Evolutionary conservation across 2,113 vertebrate species (phyloP), one percentile per base, ranked within the genome.

Genomic region (Catharus fuscescens): DNA sequence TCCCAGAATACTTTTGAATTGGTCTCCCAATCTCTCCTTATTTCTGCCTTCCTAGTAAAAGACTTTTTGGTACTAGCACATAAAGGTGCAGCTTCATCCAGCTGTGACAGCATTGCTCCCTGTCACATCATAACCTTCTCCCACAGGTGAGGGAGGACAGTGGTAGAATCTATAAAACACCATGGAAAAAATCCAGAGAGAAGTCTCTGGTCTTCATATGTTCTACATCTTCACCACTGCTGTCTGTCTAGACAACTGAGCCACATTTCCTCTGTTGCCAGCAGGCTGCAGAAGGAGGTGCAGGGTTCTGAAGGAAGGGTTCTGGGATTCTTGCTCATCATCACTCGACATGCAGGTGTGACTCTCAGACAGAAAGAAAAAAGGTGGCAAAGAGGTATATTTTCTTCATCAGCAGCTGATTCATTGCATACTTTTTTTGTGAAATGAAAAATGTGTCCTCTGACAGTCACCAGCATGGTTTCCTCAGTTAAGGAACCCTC

Each of bases 111-210:
- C 42, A 32, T 20, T 8, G 0, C 59, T 34, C 60, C 44, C 74
- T 80, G 81, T 36, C 50, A 25, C 53, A 13, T 16, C 12, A 0
- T 19, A 81, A 74, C 61, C n/a, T 52, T 11, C 45, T 88, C 62
- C 64, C 36, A 54, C 0, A 0, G 52, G 48, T 5, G 6, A 77
- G 64, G n/a, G 34, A 88, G 48, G 52, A n/a, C 0, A 2, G 26
- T n/a, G 64, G 32, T n/a, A 65, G 42, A 61, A 47, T 34, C 65
- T 36, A 6, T 53, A 36, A 72, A 87, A 45, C 20, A 34, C 31
- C 28, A 3, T 21, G 53, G 56, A 48, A 79, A 26, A 64, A 60
- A 57, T 53, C 44, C 53, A 76, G 34, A 44, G 40, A 84, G 38
- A 50, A 18, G 31, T 25, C 29, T 54, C 61, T 5, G 6, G 38